Base-by-base conservation (phyloP, 2,888 invertebrate genomes). In the Orchestes rusci region DNA sequence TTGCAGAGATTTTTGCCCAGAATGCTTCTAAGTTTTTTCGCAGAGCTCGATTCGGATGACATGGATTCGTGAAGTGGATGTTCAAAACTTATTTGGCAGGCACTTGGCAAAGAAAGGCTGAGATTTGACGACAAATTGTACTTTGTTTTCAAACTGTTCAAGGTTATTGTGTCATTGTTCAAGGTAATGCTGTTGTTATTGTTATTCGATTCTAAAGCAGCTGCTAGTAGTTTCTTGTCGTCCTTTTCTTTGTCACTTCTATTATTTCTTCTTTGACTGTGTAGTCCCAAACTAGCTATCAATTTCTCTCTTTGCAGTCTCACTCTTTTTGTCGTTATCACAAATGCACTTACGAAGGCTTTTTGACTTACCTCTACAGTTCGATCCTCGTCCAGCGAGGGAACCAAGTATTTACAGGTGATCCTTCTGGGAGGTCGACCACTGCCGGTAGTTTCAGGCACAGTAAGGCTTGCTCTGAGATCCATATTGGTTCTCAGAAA, bases 341-440 rank as follows among this genome's bases (percentile, higher is more conserved):
- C 71, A 58, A 72, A 74, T 20, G 73, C 69, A 59, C 72, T 72
- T 55, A 73, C 73, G 57, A 74, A 74, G 27, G 74, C 74, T 56
- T 73, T 73, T 55, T 74, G 72, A 56, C 74, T 74, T 23, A 74
- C 72, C 55, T 73, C 73, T n/a, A 70, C 66, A 8, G 48, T n/a
- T 39, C 48, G 23, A 17, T 27, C 40, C 39, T 51, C 51, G n/a
- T 51, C 40, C 36, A 51, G 13, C 16, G 48, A 39, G 16, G 51
- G 51, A 32, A 73, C 68, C 56, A 70, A 64, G 59, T 74, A 74
- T 57, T 72, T 71, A 64, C 73, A 74, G 40, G 73, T 72, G 49
- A 73, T 72, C 49, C 73, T 66, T 23, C 72, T 62, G 16, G 69
- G 68, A 19, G 67, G 64, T 15, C 68, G 56, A 8, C 66, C 68